Percentiles rank a stretch among this genome's conserved stretches.
Conservation (phyloP, 2,113 vertebrate species). For the Dissostichus mawsoni region DNA sequence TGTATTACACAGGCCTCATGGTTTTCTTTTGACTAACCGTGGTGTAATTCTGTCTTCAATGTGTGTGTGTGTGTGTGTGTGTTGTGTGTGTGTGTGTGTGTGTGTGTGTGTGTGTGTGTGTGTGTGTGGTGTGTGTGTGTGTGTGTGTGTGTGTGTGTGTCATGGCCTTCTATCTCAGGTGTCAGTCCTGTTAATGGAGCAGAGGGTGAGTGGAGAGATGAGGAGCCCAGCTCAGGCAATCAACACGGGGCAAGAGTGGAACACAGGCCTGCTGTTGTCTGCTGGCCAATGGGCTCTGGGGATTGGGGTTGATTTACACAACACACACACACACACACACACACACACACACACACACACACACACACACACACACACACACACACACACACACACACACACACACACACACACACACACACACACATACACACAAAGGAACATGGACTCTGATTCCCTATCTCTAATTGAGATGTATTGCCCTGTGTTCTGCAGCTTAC, state of each 20-base stretch:
- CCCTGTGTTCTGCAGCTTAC: constrained; percentile 42
- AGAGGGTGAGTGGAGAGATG: constrained; percentile 6
- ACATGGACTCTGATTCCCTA: constrained; percentile 34
- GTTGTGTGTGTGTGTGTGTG: constrained; percentile 4
- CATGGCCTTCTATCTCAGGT: constrained; percentile 28
- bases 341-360: constrained; percentile 29
- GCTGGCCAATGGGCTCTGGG: constrained; percentile 20
- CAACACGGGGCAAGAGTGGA: constrained; percentile 6
- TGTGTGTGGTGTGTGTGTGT: neutral
- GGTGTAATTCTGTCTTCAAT: constrained; percentile 27
- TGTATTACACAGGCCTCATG: constrained; percentile 3
- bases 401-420: no score
- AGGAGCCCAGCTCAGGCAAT: constrained; percentile 27
- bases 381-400: no score
- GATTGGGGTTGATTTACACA: constrained; percentile 41
- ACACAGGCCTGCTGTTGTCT: constrained; percentile 48
- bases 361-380: neutral
- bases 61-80: neutral
- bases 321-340: constrained; percentile 13
- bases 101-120: neutral
- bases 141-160: neutral
- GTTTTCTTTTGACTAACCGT: constrained; percentile 27
- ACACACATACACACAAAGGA: neutral
- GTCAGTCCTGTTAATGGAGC: constrained; percentile 26
- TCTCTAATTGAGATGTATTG: constrained; percentile 68